These are phyloP conservation scores for Pseudomyrmex cubaensis DNA, from an alignment of 1,140 invertebrate species.

Conservation along the genomic window DNA sequence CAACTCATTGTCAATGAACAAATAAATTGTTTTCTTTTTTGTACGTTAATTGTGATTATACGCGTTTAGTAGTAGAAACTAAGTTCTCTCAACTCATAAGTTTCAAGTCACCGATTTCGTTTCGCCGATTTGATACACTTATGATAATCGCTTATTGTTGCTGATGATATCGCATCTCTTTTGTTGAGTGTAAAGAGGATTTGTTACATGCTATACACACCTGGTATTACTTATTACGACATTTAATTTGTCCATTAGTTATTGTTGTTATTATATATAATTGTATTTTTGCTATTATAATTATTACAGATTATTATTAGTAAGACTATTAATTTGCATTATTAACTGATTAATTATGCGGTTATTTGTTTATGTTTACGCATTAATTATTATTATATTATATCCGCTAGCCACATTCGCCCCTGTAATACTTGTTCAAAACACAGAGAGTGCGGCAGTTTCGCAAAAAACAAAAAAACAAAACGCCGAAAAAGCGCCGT, in stretches of 20 bases:
- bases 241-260: constrained; percentile 70
- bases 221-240: constrained; percentile 53
- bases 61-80: too few species aligned
- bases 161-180: background rate
- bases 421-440: constrained; percentile 14
- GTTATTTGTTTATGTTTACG: constrained; percentile 38
- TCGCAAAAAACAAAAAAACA: constrained; percentile 47
- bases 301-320: constrained; percentile 42
- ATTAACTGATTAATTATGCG: constrained; percentile 46
- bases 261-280: constrained; percentile 68
- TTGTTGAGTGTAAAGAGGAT: constrained; percentile 1
- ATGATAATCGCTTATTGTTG: constrained; percentile 19
- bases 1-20: background rate
- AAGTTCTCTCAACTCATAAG: too few species aligned
- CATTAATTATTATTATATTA: constrained; percentile 48
- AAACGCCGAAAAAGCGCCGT: constrained; percentile 62
- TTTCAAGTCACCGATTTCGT: too few species aligned
- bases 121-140: background rate
- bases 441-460: constrained; percentile 2
- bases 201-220: constrained; percentile 45
- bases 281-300: constrained; percentile 56
- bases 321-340: constrained; percentile 44
- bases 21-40: background rate
- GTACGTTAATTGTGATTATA: background rate
- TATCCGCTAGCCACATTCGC: background rate